phyloP scores from a whole-genome alignment of 1,140 invertebrate species.

The Drosophila simulans region DNA sequence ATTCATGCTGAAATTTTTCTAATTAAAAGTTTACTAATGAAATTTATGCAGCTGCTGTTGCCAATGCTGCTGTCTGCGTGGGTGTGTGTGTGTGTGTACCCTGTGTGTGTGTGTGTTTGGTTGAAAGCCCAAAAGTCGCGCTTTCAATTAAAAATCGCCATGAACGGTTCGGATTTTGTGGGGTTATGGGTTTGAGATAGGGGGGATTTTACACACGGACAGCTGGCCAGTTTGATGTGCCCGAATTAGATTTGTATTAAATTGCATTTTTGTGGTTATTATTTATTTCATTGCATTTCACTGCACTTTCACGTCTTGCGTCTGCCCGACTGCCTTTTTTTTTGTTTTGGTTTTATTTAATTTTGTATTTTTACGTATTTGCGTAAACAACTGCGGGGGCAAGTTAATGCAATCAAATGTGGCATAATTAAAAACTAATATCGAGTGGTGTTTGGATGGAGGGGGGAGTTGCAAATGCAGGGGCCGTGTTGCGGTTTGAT shows the following conservation, averaged over 20 bases:
- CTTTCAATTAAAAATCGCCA: conserved; percentile 74
- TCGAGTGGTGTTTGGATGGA: conserved; percentile 3
- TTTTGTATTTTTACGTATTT: background rate
- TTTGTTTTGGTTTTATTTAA: conserved; percentile 4
- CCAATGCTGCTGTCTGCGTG: conserved; percentile 11
- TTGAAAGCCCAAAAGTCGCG: conserved; percentile 68
- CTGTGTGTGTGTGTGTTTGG: conserved; percentile 7
- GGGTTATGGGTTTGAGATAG: background rate
- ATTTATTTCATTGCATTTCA: conserved; percentile 53
- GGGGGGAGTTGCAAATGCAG: background rate
- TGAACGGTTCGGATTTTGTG: conserved; percentile 20
- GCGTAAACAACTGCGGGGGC: conserved; percentile 32
- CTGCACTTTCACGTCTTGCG: conserved; percentile 24
- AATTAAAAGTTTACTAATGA: conserved; percentile 76
- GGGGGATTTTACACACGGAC: conserved; percentile 33
- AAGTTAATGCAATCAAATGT: conserved; percentile 58
- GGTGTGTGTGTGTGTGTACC: conserved; percentile 4
- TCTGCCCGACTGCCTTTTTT: background rate
- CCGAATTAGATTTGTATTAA: conserved; percentile 69
- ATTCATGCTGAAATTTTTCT: conserved; percentile 72
- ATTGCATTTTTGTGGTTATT: conserved; percentile 71
- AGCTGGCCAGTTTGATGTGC: conserved; percentile 40
- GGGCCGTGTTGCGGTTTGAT: conserved; percentile 10
- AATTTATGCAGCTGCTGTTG: conserved; percentile 69
- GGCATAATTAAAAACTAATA: conserved; percentile 70